phyloP scores from a whole-genome alignment of 37 sponge, comb jelly and placozoan species.

The Crambe crambe region DNA sequence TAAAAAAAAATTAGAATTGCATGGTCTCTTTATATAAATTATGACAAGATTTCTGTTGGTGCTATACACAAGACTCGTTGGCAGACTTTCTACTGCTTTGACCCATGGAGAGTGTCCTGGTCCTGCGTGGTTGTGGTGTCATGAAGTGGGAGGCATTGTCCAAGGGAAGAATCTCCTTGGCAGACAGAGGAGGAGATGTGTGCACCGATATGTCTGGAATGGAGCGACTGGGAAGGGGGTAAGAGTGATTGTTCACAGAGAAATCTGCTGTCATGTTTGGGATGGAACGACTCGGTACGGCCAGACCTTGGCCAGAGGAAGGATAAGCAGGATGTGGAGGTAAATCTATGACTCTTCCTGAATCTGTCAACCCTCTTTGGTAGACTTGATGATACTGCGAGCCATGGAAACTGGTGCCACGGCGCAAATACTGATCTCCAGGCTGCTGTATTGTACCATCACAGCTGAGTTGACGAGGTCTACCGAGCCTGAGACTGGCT shows the following conservation, averaged over 20 bases:
- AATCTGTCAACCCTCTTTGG: not conserved
- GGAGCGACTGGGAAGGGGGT: not conserved
- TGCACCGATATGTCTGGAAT: not conserved
- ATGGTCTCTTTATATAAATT: not conserved
- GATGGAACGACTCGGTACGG: conserved; percentile 21
- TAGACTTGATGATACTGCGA: not conserved
- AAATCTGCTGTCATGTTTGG: conserved; percentile 29
- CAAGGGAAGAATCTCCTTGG: not conserved
- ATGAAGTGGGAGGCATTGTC: not conserved
- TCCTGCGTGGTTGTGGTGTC: conserved; percentile 4
- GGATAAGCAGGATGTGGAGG: not conserved
- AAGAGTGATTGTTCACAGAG: not conserved
- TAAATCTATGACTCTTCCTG: not conserved
- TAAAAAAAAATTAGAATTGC: no score
- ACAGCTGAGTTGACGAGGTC: not conserved
- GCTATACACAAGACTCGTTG: conserved; percentile 17
- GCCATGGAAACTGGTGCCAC: conserved; percentile 24
- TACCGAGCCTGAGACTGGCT: conserved; percentile 27
- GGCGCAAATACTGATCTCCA: not conserved
- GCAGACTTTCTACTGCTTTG: not conserved
- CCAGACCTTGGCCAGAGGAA: not conserved
- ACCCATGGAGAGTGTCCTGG: not conserved
- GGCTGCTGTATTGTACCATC: not conserved
- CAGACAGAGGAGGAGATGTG: not conserved
- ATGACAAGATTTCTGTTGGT: not conserved